Percentiles rank a stretch among this genome's conserved stretches.
Evolutionary conservation across 1,140 invertebrate genomes (phyloP).

Genomic region (Caenorhabditis remanei): DNA sequence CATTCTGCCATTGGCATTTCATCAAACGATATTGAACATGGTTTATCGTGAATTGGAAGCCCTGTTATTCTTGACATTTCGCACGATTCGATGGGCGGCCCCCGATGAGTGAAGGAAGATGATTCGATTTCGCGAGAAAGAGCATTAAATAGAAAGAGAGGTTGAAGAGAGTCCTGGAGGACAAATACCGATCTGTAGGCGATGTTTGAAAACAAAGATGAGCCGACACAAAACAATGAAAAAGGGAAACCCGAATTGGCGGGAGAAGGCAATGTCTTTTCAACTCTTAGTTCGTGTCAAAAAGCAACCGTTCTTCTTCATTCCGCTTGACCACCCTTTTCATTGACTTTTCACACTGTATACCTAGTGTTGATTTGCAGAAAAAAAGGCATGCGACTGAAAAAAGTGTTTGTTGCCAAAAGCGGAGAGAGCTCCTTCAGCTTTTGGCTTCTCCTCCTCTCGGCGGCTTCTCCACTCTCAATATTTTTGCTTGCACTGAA

Average conservation of each 20-base stretch:
- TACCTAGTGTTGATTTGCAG: slow-evolving; percentile 31
- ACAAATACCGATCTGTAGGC: slow-evolving; percentile 32
- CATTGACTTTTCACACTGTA: slow-evolving; percentile 13
- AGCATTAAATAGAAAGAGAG: background rate
- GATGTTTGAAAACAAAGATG: slow-evolving; percentile 53
- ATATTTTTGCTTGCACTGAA: slow-evolving; percentile 16
- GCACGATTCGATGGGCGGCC: slow-evolving; percentile 40
- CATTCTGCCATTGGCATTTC: background rate
- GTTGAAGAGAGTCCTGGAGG: slow-evolving; percentile 29
- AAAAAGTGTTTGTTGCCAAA: slow-evolving; percentile 52
- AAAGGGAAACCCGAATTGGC: slow-evolving; percentile 23
- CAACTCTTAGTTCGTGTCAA: slow-evolving; percentile 51
- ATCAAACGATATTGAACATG: slow-evolving; percentile 23
- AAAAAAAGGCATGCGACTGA: slow-evolving; percentile 9
- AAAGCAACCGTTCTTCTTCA: slow-evolving; percentile 34
- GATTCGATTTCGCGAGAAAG: slow-evolving; percentile 10
- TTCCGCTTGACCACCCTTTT: slow-evolving; percentile 1
- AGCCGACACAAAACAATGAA: slow-evolving; percentile 51
- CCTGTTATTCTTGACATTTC: slow-evolving; percentile 52
- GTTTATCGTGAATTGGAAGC: background rate
- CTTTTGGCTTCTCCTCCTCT: background rate
- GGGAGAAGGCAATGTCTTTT: slow-evolving; percentile 52
- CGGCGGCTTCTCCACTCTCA: slow-evolving; percentile 7
- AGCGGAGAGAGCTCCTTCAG: background rate
- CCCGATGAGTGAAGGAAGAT: background rate